phyloP scores from a whole-genome alignment of 1,140 invertebrate genomes.

The Drosophila pseudoananassae region DNA sequence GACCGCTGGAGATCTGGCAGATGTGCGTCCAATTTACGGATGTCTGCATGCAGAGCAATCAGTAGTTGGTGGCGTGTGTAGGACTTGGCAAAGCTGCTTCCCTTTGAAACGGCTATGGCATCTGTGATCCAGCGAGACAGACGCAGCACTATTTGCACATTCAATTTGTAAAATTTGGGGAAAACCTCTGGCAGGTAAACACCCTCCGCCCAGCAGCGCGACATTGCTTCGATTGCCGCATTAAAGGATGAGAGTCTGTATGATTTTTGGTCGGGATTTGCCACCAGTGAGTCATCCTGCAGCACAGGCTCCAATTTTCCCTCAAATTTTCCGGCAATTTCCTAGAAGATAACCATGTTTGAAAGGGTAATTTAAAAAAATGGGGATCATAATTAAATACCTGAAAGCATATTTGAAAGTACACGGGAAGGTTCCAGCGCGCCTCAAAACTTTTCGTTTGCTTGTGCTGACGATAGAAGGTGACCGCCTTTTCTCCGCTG shows the following conservation, averaged over 20 bases:
- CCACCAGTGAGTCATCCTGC: constrained; percentile 36
- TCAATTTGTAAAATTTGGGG: constrained; percentile 95
- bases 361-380: not conserved
- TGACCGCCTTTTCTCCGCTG: constrained; percentile 82
- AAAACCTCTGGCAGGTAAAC: constrained; percentile 90
- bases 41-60: constrained; percentile 67
- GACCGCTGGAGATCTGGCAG: constrained; percentile 54
- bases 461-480: constrained; percentile 86
- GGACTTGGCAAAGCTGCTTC: constrained; percentile 24
- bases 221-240: constrained; percentile 81
- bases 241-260: constrained; percentile 68
- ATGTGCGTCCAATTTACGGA: constrained; percentile 55
- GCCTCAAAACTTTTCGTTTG: constrained; percentile 91
- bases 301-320: constrained; percentile 63
- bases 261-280: constrained; percentile 3
- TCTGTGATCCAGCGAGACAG: constrained; percentile 89
- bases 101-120: constrained; percentile 52
- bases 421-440: constrained; percentile 97
- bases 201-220: constrained; percentile 89
- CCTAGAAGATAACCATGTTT: constrained; percentile 74
- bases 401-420: constrained; percentile 97
- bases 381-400: constrained; percentile 18
- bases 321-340: constrained; percentile 90
- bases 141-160: constrained; percentile 91
- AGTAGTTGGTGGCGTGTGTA: constrained; percentile 56